Evolutionary conservation across 92 coral and sea anemone genomes (phyloP), one percentile per base, ranked within the genome.

Genomic region (Zoanthus sociatus): DNA sequence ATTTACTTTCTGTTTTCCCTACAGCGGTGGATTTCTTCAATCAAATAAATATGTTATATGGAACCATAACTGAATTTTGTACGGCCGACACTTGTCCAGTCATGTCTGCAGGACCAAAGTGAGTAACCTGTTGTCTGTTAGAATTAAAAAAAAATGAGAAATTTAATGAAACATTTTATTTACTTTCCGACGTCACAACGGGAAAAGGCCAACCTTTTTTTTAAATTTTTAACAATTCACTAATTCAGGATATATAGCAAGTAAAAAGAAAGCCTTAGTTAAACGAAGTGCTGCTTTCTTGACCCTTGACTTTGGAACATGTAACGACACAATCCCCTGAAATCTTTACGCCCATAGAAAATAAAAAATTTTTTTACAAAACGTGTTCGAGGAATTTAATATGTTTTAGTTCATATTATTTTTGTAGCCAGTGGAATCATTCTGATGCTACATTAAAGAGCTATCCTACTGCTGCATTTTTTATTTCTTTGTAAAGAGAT

Each of bases 101-200:
- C 66, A 97, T 97, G 99, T 95, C 98, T 3, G 99, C 99, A 9
- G 99, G 99, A 15, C 99, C 99, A 37, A 97, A 97, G 99, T 97
- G 83, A 95, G 99, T 93, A 37, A 7, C 21, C 18, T 44, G 73
- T 69, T 15, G 55, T 2, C 51, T 42, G 8, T 63, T 5, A 7
- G 79, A 53, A 33, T 14, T 85, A 44, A 9, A 82, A 17, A 42
- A 31, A 14, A 53, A 68, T 17, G 21, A 31, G 84, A 42, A 37
- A 2, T 26, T 26, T 26, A 58, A 17, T 67, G 16, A 60, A 15
- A 60, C 45, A 1, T n/a, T 17, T 44, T 37, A 37, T 37, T 60
- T 15, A 1, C 84, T 42, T 61, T 10, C 46, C 53, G n/a, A 63
- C 69, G 55, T 60, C 70, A 30, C 83, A 56, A 78, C 71, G 45